Percentiles rank a stretch among this genome's conserved stretches.
phyloP scores from a whole-genome alignment of 2,113 vertebrate species.

The Cyprinodon tularosa region DNA sequence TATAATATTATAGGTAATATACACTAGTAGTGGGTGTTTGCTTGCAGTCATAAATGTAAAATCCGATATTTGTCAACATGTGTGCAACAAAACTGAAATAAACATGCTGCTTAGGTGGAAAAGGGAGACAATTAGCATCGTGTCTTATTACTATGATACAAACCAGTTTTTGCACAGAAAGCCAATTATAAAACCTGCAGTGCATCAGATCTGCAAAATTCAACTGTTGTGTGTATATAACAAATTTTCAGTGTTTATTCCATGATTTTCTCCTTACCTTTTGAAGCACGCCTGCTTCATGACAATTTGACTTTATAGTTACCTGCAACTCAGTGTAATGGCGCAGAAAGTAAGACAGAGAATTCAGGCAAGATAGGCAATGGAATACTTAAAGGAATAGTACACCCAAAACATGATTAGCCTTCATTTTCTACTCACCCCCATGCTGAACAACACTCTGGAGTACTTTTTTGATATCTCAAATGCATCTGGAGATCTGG shows the following conservation, averaged over 20 bases:
- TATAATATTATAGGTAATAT: conserved; percentile 62
- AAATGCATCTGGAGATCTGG: no score
- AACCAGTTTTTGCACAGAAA: conserved; percentile 8
- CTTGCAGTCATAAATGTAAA: conserved; percentile 47
- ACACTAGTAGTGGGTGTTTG: conserved; percentile 54
- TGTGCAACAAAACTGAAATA: conserved; percentile 1
- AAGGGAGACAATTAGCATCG: conserved; percentile 5
- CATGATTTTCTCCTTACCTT: neutral
- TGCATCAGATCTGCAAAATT: conserved; percentile 30
- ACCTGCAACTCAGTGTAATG: neutral
- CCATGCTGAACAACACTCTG: no score
- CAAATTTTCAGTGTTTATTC: neutral
- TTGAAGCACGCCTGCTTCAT: conserved; percentile 14
- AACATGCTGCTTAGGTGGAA: conserved; percentile 5
- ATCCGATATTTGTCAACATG: conserved; percentile 53
- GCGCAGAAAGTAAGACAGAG: no score
- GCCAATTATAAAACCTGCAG: conserved; percentile 34
- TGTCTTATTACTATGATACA: conserved; percentile 2
- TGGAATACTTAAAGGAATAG: no score
- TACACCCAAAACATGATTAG: no score
- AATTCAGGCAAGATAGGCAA: no score
- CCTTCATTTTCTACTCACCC: no score
- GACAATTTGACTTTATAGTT: conserved; percentile 1
- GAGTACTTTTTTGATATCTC: no score
- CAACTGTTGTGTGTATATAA: conserved; percentile 12